Evolutionary conservation across 1,140 invertebrate species (phyloP), one percentile per base, ranked within the genome.

Genomic region (Protaetia brevitarsis): DNA sequence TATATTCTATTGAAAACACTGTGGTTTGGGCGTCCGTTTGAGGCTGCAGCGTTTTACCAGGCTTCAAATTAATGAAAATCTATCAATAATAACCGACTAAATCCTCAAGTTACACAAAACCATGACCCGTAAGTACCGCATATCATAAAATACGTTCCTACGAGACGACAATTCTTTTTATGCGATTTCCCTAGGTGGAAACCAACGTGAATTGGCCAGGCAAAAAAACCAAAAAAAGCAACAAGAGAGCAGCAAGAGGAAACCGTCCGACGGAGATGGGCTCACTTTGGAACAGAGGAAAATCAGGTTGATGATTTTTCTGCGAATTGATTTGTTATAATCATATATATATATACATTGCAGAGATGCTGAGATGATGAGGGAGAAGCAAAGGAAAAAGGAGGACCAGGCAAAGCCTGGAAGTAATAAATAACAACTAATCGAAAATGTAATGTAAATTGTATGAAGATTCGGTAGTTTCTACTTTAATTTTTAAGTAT

Each of bases 201-300:
- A 95, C 78, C 92, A 94, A 80, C 84, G 93, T 76, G 93, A 95
- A 78, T 83, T 94, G 73, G 92, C 92, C 66, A 84, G 93, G 63
- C 86, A 85, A 67, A 94, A 94, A 78, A 89, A 89, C 77, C 84
- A 87, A 74, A 94, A 93, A 76, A 94, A 94, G 76, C 85, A 86
- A 72, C 81, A 85, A 66, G 91, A 93, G 74, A 64, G 76, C 57
- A 78, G 80, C 56, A 91, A 89, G 78, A 87, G 84, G 68, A 88
- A 89, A 79, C 84, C 75, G 72, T 83, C 83, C 59, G 84, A 81
- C 70, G 87, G 84, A 65, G 88, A 88, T 78, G 89, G 89, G 36
- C 77, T 92, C 76, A 89, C 88, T 21, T 77, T 93, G 27, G 87
- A 90, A 77, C 88, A 92, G 78, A 82, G 91, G 66, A 89, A 92